phyloP scores from a whole-genome alignment of 2,888 invertebrate genomes.

The Latheticus oryzae region DNA sequence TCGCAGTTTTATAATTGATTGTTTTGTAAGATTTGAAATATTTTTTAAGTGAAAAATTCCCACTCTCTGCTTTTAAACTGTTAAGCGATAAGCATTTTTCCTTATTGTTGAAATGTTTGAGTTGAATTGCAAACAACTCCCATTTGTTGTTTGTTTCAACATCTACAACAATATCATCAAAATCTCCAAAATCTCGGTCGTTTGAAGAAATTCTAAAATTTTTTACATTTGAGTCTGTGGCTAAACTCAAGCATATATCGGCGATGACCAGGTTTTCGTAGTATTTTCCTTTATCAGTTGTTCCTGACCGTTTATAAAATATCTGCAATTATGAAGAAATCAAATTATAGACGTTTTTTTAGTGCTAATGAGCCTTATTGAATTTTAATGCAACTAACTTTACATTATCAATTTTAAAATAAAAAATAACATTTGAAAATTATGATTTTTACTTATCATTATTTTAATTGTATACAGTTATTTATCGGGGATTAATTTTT shows the following conservation, averaged over 20 bases:
- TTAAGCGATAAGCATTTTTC: neutral
- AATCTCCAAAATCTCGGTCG: conserved; percentile 3
- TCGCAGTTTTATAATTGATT: no score
- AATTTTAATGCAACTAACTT: no score
- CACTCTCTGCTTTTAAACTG: neutral
- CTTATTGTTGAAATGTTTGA: conserved; percentile 1
- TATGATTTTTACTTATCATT: no score
- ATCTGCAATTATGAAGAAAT: no score
- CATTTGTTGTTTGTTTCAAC: neutral
- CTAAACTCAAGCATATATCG: neutral
- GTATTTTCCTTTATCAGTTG: conserved; percentile 3
- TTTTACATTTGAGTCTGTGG: neutral
- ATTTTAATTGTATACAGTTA: no score
- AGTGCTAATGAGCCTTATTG: no score
- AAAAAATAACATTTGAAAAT: no score
- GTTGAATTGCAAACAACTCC: neutral
- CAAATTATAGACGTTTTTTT: no score
- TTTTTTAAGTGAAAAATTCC: neutral
- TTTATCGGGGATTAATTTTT: no score
- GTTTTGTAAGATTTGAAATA: neutral
- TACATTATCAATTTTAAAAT: no score
- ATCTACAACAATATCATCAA: conserved; percentile 6
- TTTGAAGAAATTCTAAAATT: conserved; percentile 7
- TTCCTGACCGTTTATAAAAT: conserved; percentile 5
- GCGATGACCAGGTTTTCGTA: conserved; percentile 2